Conservation (phyloP, 2,797 vertebrate genomes). For the Platyrinchus mystaceus region DNA sequence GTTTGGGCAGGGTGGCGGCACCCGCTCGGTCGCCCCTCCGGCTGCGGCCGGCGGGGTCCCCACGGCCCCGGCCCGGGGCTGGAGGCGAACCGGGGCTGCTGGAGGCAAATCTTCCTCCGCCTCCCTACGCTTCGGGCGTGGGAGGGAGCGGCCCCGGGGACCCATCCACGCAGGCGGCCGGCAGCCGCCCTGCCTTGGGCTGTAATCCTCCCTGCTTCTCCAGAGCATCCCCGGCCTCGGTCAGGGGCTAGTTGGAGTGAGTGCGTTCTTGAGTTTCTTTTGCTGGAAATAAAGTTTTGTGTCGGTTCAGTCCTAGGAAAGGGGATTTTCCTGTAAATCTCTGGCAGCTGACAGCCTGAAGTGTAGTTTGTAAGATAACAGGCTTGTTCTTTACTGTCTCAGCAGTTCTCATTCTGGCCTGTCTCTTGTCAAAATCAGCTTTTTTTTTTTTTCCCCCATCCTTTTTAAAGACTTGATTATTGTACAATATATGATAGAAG, state of each 20-base stretch:
- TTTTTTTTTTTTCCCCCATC: neutral
- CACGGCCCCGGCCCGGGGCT: neutral
- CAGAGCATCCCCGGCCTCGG: neutral
- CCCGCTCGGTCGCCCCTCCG: neutral
- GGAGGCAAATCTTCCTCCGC: neutral
- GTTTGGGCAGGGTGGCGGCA: neutral
- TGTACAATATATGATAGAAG: neutral
- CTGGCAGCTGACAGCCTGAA: slow-evolving; percentile 68
- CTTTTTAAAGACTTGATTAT: slow-evolving; percentile 22
- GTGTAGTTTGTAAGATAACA: slow-evolving; percentile 72
- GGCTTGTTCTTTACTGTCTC: slow-evolving; percentile 62
- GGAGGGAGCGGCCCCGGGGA: neutral
- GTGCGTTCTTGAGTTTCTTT: neutral
- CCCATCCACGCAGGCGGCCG: neutral
- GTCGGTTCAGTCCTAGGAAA: slow-evolving; percentile 2
- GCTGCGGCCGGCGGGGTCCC: neutral
- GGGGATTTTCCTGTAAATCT: slow-evolving; percentile 60
- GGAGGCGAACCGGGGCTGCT: neutral
- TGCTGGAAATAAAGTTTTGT: neutral
- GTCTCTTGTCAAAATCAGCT: slow-evolving; percentile 59
- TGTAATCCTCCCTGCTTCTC: neutral
- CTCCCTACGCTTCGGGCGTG: neutral
- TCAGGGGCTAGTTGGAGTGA: neutral
- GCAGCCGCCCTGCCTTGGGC: neutral
- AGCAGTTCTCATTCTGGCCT: slow-evolving; percentile 58